phyloP scores from a whole-genome alignment of 2,888 invertebrate species.

The Amaurobius ferox region DNA sequence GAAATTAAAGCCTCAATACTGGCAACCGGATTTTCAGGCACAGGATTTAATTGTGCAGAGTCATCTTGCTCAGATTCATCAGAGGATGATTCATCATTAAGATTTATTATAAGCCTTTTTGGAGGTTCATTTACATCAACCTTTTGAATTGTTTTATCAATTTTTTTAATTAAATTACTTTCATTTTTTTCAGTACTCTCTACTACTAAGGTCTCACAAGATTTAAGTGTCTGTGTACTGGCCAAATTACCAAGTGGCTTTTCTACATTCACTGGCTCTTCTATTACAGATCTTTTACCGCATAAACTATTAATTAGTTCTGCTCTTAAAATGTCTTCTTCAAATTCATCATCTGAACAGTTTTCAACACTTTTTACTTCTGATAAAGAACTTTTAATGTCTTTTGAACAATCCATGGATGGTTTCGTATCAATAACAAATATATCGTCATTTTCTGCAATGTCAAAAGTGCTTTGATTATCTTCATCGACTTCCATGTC shows the following conservation, averaged over 20 bases:
- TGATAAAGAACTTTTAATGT: not conserved
- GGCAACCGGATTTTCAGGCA: slow-evolving; percentile 17
- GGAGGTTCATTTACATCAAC: not conserved
- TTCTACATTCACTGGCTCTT: not conserved
- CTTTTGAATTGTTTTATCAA: not conserved
- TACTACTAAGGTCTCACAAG: not conserved
- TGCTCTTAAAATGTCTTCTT: slow-evolving; percentile 50
- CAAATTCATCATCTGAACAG: slow-evolving; percentile 37
- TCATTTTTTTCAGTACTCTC: not conserved
- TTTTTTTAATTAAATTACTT: not conserved
- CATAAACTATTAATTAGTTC: slow-evolving; percentile 34
- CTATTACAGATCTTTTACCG: not conserved
- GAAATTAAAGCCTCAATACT: slow-evolving; percentile 60
- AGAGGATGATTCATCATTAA: slow-evolving; percentile 45
- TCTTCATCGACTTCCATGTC: slow-evolving; percentile 63
- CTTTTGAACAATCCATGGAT: not conserved
- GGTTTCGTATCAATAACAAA: slow-evolving; percentile 25
- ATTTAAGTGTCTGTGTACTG: not conserved
- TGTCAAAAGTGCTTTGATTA: not conserved
- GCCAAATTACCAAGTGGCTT: not conserved
- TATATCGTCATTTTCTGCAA: slow-evolving; percentile 2
- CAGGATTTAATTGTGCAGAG: not conserved
- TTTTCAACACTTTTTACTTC: not conserved
- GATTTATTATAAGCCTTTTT: slow-evolving; percentile 40
- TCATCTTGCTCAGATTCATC: slow-evolving; percentile 33